Base-by-base conservation (phyloP, 2,888 invertebrate genomes). In the Pyralis farinalis region DNA sequence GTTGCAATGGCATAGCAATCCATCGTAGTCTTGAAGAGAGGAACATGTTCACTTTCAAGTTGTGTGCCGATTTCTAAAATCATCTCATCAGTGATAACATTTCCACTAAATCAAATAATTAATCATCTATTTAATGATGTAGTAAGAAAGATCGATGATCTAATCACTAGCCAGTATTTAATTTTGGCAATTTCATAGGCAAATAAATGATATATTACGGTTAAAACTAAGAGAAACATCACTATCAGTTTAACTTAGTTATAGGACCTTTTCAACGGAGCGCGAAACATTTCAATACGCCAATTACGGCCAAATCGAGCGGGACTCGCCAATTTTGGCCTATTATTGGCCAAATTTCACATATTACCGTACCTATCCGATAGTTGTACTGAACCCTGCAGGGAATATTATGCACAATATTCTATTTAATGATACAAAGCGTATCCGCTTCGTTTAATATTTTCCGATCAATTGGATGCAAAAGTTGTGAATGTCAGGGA, bases 371-470 rank as follows among this genome's bases (percentile, higher is more conserved):
- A 16, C 16, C 16, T 16, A 4, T 72, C 55, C 60, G 59, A 63
- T 58, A 72, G 67, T 70, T 16, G 61, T 61, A 25, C 7, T 2
- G 56, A 55, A 46, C 58, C 61, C 73, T 66, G 68, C 42, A 29
- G 73, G 84, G 83, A 77, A 71, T 71, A 80, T 81, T 80, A 77
- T 59, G 64, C 58, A 58, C 65, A 66, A 73, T 71, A 69, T 67
- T 56, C 64, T 53, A 64, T 65, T 71, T 77, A 80, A 80, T 75
- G 77, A 75, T 66, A 74, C 79, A 74, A 80, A 78, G 76, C 71
- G n/a, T 25, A 25, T 25, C n/a, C n/a, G 66, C 60, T 58, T 75
- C 70, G 65, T 75, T 76, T 71, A 71, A 59, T 58, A 55, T 47
- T 56, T 53, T 40, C 49, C 46, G 42, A 42, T 44, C 46, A 47